These are phyloP conservation scores for Drosophila siamana DNA, from an alignment of 2,888 invertebrate genomes.

Conservation along the genomic window DNA sequence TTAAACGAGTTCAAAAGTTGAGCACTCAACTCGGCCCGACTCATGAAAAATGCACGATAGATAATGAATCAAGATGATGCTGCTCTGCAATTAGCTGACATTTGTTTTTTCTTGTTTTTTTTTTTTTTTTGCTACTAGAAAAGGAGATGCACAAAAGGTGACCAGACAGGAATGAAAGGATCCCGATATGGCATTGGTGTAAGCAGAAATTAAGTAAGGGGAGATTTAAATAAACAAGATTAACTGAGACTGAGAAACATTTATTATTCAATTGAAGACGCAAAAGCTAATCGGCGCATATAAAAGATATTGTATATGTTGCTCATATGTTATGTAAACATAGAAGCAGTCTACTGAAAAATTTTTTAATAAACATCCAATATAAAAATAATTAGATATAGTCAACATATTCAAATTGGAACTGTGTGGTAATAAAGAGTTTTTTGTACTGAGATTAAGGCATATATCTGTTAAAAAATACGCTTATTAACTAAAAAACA, in stretches of 20 bases:
- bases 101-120: constrained; percentile 33
- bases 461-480: too few species aligned
- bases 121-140: not conserved
- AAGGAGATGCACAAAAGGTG: constrained; percentile 8
- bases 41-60: constrained; percentile 23
- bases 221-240: not conserved
- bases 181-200: constrained; percentile 11
- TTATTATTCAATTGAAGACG: not conserved
- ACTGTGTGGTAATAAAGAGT: too few species aligned
- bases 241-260: not conserved
- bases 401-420: too few species aligned
- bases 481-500: too few species aligned
- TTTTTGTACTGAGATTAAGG: too few species aligned
- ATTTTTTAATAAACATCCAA: too few species aligned
- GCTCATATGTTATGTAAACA: too few species aligned
- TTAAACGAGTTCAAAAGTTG: constrained; percentile 70
- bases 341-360: too few species aligned
- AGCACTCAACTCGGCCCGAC: constrained; percentile 30
- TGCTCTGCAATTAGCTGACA: constrained; percentile 52
- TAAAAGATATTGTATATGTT: too few species aligned
- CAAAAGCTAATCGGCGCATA: not conserved
- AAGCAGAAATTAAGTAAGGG: not conserved
- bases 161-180: constrained; percentile 15
- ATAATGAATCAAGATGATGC: constrained; percentile 45
- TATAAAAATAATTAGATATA: too few species aligned